These are phyloP conservation scores for Neoarius graeffei DNA, from an alignment of 2,113 vertebrate genomes.

Conservation along the genomic window DNA sequence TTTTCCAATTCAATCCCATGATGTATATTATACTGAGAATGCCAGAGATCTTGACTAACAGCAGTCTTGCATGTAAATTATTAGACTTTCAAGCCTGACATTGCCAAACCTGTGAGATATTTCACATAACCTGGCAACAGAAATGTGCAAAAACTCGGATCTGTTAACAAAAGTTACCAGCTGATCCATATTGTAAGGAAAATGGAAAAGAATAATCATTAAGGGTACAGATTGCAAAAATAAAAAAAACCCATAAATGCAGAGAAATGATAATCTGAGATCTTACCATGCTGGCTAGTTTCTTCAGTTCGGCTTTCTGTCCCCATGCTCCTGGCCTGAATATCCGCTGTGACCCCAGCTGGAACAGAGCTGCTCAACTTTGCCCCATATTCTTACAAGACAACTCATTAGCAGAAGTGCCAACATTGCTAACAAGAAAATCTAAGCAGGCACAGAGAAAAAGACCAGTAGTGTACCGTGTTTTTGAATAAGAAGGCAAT, in stretches of 20 bases:
- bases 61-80: neutral
- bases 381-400: neutral
- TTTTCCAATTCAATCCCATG: neutral
- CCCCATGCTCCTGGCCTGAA: neutral
- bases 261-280: neutral
- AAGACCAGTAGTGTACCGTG: neutral
- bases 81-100: neutral
- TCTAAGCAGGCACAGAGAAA: neutral
- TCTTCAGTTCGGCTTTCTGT: neutral
- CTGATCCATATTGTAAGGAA: neutral
- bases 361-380: slow-evolving; percentile 12
- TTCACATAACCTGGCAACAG: neutral
- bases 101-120: neutral
- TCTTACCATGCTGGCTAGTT: neutral
- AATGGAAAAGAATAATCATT: neutral
- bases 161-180: neutral
- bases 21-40: neutral
- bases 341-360: slow-evolving; percentile 1
- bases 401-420: slow-evolving; percentile 15
- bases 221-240: neutral
- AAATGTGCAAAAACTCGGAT: neutral
- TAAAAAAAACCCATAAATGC: too few species aligned
- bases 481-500: slow-evolving; percentile 1
- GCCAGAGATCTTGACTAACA: neutral
- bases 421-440: slow-evolving; percentile 6